phyloP scores from a whole-genome alignment of 2,113 vertebrate species.

The Pagrus major region DNA sequence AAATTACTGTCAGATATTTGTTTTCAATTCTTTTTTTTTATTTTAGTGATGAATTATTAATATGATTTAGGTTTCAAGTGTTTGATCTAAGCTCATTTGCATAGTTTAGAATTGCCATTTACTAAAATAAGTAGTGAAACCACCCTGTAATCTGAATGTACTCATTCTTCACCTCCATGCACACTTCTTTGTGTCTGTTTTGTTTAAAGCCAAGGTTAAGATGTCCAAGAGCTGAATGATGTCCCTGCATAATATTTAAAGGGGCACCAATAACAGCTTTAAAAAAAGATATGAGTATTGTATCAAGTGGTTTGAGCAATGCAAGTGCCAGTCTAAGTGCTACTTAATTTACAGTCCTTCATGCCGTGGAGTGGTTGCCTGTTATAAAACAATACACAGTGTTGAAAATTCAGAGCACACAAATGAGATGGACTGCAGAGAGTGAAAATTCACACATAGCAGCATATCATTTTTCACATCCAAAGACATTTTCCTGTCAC shows the following conservation, averaged over 20 bases:
- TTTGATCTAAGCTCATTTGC: background rate
- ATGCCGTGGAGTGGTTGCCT: background rate
- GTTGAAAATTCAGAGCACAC: background rate
- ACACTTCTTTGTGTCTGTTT: background rate
- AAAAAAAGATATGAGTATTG: constrained; percentile 34
- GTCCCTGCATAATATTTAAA: background rate
- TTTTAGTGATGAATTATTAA: background rate
- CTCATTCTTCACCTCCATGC: background rate
- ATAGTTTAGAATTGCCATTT: background rate
- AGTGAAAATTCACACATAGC: background rate
- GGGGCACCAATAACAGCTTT: constrained; percentile 1
- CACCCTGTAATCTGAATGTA: constrained; percentile 3
- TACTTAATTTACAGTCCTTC: constrained; percentile 34
- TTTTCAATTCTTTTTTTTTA: no score
- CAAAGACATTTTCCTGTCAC: background rate
- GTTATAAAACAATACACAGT: constrained; percentile 4
- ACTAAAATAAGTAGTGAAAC: background rate
- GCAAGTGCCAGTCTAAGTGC: constrained; percentile 21
- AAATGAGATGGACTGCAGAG: background rate
- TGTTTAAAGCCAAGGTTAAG: constrained; percentile 4
- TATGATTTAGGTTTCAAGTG: background rate
- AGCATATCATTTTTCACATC: background rate
- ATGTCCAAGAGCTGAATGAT: constrained; percentile 17
- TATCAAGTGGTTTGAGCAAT: constrained; percentile 27
- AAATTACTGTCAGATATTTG: no score